These are phyloP conservation scores for Drosophila monieri DNA, from an alignment of 2,888 invertebrate species.

Conservation along the genomic window DNA sequence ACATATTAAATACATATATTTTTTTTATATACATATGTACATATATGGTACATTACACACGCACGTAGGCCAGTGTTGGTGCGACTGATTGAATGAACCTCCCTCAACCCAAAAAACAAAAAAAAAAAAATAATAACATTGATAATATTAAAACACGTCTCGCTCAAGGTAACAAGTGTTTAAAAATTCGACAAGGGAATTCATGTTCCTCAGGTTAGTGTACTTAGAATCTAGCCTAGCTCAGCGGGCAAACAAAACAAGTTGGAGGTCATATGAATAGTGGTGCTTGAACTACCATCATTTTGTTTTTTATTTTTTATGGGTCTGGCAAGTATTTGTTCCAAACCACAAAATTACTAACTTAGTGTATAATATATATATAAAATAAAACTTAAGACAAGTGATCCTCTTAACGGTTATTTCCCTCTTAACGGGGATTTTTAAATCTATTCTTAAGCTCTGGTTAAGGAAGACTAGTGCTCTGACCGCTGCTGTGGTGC, in stretches of 20 bases:
- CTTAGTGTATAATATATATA: too few species aligned
- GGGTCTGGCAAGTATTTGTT: too few species aligned
- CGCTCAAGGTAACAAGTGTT: constrained; percentile 74
- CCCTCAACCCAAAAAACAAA: constrained; percentile 62
- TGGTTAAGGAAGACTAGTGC: not conserved
- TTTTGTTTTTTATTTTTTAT: too few species aligned
- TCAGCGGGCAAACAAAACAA: not conserved
- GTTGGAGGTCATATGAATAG: constrained; percentile 1
- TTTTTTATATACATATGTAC: too few species aligned
- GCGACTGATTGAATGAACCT: constrained; percentile 65
- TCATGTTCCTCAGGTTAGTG: constrained; percentile 45
- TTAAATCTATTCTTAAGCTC: not conserved
- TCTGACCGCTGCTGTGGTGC: constrained; percentile 3
- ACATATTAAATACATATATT: constrained; percentile 10
- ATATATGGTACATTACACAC: constrained; percentile 2
- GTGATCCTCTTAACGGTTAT: not conserved
- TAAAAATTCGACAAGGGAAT: constrained; percentile 52
- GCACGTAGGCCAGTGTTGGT: constrained; percentile 11
- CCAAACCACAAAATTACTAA: too few species aligned
- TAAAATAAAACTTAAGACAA: too few species aligned
- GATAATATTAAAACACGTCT: constrained; percentile 38
- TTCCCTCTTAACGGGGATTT: not conserved
- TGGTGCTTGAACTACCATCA: not conserved
- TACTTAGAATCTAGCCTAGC: constrained; percentile 41
- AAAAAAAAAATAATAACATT: constrained; percentile 34